phyloP scores from a whole-genome alignment of 2,888 invertebrate genomes.

The Oscheius sp. region DNA sequence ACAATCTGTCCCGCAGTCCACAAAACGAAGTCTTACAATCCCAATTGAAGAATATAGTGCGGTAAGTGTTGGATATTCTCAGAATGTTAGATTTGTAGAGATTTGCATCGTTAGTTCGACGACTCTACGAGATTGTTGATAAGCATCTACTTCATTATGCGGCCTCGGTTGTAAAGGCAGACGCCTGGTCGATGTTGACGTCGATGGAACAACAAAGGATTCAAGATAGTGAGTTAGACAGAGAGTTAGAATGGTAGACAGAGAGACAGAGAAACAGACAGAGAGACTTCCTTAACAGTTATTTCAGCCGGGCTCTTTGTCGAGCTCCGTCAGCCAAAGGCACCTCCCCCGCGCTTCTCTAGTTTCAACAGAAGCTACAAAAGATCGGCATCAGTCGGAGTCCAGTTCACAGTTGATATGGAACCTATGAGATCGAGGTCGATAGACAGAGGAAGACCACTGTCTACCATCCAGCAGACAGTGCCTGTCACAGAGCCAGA shows the following conservation, averaged over 20 bases:
- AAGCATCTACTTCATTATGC: slow-evolving; percentile 83
- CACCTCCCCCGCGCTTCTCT: slow-evolving; percentile 74
- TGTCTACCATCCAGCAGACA: slow-evolving; percentile 38
- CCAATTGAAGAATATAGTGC: slow-evolving; percentile 63
- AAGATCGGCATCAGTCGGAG: slow-evolving; percentile 64
- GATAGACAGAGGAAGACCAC: slow-evolving; percentile 45
- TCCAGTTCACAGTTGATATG: slow-evolving; percentile 42
- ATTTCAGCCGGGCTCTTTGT: slow-evolving; percentile 74
- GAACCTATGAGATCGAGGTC: slow-evolving; percentile 52
- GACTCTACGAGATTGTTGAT: slow-evolving; percentile 78
- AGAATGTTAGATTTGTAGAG: slow-evolving; percentile 52
- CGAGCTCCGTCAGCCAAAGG: slow-evolving; percentile 74
- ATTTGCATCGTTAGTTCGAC: slow-evolving; percentile 59
- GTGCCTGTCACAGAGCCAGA: not conserved
- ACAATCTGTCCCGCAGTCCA: slow-evolving; percentile 41
- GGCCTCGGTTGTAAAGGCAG: slow-evolving; percentile 72
- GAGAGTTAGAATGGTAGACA: no score
- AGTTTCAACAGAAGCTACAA: slow-evolving; percentile 72
- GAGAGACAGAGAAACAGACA: no score
- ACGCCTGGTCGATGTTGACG: slow-evolving; percentile 70
- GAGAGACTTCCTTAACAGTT: not conserved
- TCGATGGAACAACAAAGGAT: slow-evolving; percentile 72
- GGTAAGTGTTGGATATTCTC: slow-evolving; percentile 41
- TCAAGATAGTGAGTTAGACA: slow-evolving; percentile 66
- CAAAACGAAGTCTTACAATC: slow-evolving; percentile 44